phyloP scores from a whole-genome alignment of 2,888 invertebrate species.

The Cataglyphis albicans region DNA sequence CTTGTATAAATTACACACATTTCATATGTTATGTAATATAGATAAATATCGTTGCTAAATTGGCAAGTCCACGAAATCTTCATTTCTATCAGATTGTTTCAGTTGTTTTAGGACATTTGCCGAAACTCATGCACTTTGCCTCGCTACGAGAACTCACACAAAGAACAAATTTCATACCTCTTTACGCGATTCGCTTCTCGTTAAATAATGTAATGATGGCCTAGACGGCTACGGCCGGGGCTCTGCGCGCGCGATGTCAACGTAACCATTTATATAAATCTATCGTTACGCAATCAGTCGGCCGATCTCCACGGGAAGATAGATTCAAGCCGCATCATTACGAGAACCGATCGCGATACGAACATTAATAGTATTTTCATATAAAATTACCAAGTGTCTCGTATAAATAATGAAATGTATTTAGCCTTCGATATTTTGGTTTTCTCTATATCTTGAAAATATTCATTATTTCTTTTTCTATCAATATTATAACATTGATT shows the following conservation, averaged over 20 bases:
- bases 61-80: neutral
- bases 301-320: conserved; percentile 81
- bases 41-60: conserved; percentile 18
- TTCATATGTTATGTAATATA: conserved; percentile 27
- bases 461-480: too few species aligned
- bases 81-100: neutral
- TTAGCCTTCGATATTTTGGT: neutral
- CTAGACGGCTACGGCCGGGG: conserved; percentile 72
- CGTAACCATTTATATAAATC: conserved; percentile 86
- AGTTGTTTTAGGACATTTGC: neutral
- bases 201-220: conserved; percentile 82
- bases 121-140: neutral
- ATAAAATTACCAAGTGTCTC: neutral
- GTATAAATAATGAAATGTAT: neutral
- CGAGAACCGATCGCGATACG: conserved; percentile 44
- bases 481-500: neutral
- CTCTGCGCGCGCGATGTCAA: conserved; percentile 81
- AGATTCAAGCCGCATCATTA: conserved; percentile 75
- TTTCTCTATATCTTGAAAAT: neutral
- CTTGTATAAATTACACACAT: conserved; percentile 12
- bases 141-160: conserved; percentile 1
- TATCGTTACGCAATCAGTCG: conserved; percentile 83
- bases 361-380: neutral
- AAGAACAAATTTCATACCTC: conserved; percentile 57
- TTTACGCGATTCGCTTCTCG: conserved; percentile 69